These are phyloP conservation scores for Gortyna flavago DNA, from an alignment of 2,888 invertebrate species.

Conservation along the genomic window DNA sequence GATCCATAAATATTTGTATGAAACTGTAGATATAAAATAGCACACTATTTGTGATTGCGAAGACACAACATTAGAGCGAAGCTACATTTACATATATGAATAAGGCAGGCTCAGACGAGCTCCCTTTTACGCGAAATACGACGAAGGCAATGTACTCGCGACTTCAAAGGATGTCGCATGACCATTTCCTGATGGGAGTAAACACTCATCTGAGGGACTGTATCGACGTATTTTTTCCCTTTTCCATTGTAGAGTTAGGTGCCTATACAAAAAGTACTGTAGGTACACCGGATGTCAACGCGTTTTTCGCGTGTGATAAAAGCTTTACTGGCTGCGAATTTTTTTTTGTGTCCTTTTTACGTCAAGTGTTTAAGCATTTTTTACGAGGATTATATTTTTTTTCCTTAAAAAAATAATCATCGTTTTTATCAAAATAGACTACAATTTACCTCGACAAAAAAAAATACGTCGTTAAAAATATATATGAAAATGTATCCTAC, in stretches of 20 bases:
- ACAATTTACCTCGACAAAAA: neutral
- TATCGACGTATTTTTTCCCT: constrained; percentile 44
- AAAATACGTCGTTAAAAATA: too few relatives aligned
- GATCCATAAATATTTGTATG: constrained; percentile 48
- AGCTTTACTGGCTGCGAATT: neutral
- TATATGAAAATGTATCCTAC: neutral
- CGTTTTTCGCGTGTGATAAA: constrained; percentile 21
- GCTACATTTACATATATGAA: constrained; percentile 70
- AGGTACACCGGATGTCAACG: constrained; percentile 2
- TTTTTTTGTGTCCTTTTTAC: neutral
- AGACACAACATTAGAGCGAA: constrained; percentile 63
- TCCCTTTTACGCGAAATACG: constrained; percentile 56
- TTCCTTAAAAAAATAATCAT: neutral
- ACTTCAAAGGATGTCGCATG: constrained; percentile 65
- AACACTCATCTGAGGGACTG: constrained; percentile 45
- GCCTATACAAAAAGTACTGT: neutral
- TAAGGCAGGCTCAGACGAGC: constrained; percentile 55
- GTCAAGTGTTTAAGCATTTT: neutral
- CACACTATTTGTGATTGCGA: constrained; percentile 64
- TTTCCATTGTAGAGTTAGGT: constrained; percentile 19
- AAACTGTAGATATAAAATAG: constrained; percentile 54
- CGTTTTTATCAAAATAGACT: neutral
- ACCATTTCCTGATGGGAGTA: constrained; percentile 65
- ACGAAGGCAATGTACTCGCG: constrained; percentile 42
- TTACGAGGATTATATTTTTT: too few relatives aligned